Evolutionary conservation across 2,888 invertebrate genomes (phyloP), one percentile per base, ranked within the genome.

Genomic region (Tanytarsus gracilentus): DNA sequence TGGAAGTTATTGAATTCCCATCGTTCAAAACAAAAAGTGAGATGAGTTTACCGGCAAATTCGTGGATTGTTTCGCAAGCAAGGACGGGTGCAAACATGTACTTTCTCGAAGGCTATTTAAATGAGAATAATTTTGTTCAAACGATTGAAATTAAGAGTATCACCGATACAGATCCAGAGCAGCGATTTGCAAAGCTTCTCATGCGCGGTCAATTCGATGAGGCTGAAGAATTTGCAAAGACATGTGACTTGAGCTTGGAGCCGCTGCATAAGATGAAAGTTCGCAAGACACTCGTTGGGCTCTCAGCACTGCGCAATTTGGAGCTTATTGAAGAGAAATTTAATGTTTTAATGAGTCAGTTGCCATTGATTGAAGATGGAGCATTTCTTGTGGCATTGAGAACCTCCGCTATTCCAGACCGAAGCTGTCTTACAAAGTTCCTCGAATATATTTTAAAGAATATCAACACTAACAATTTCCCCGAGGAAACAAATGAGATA

Each of bases 181-280:
- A 74, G 64, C 68, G 74, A 3, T 68, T 72, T 5, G 70, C 70
- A 29, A 74, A 73, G 64, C 65, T 74, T 0, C 69, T 74, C 53
- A 67, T 69, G n/a, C 71, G 71, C 44, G 73, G 73, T 3, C 69
- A 70, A 50, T 65, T 74, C 9, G 70, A 73, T 53, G 72, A 74
- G 62, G 74, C 74, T 0, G 75, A 74, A 66, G 71, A 71, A 62
- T 73, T 73, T 62, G 73, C 71, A 4, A 67, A 65, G 5, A 70
- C 71, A 63, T 73, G 71, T 53, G 71, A 72, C 39, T 64, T 74
- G 25, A 69, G 70, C 53, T 63, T 72, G 26, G 73, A 74, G 62
- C 72, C 73, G 2, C 68, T 74, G 25, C 71, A 68, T 61, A 71
- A 74, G 63, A 72, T 72, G n/a, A 72, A 68, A 63, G 69, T 70